Base-by-base conservation (phyloP, 2,888 invertebrate genomes). In the Noctua pronuba region DNA sequence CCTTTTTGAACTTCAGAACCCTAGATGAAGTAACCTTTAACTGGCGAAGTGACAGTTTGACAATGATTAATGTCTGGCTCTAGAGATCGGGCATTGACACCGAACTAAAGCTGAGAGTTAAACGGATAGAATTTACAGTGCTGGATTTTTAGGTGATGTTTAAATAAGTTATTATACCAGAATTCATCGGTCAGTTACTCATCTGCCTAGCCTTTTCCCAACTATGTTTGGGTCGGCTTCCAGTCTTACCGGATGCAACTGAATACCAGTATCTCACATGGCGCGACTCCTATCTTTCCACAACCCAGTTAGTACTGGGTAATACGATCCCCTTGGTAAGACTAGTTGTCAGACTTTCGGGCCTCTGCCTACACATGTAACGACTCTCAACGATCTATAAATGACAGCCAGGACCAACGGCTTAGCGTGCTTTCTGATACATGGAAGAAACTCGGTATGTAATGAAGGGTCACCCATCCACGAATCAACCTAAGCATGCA, bases 31-130 rank as follows among this genome's bases (percentile, higher is more conserved):
- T 67, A 55, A 65, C 55, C 11, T 80, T 65, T 52, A 44, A 49
- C 52, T 52, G 24, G 62, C 49, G 21, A 70, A n/a, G 55, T 80
- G 81, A 76, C 84, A 67, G n/a, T 68, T 41, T 65, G 83, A 73
- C 67, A 46, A 52, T 76, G 72, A 86, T n/a, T 75, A 75, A 77
- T 77, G 62, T 74, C 24, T 58, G 46, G 55, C 41, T 75, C 70
- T 38, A 55, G 35, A 44, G 55, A n/a, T 49, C 62, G 58, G 35
- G 2, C 75, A 65, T 64, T 62, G 71, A 46, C 84, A 49, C 62
- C 6, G 16, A 35, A 16, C 13, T 58, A 58, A 62, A 31, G 21
- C 41, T 67, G 13, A 68, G 5, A 28, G 41, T 49, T 82, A 31
- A 16, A 52, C 16, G 16, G 18, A 8, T 75, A 44, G 0, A 49